Percentiles rank a stretch among this genome's conserved stretches.
Evolutionary conservation across 2,113 vertebrate species (phyloP).

Genomic region (Crotalus viridis): DNA sequence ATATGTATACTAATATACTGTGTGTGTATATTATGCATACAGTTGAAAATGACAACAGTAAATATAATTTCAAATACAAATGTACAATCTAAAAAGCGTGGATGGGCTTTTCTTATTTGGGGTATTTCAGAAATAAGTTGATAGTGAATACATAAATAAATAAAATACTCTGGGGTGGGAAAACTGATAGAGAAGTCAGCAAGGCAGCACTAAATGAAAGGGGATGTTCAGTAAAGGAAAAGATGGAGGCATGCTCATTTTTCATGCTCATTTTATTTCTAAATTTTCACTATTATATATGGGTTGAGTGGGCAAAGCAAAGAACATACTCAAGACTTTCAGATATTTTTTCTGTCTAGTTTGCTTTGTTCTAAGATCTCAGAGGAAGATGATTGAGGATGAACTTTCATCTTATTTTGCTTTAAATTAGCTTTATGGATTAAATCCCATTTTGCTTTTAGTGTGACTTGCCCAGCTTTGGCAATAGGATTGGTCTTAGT

Average conservation of each 20-base stretch:
- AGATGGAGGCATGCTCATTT: background rate
- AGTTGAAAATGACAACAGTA: background rate
- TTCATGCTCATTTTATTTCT: background rate
- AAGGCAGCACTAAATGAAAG: background rate
- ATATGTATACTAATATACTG: background rate
- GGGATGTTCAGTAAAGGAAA: background rate
- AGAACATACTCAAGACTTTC: background rate
- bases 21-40: background rate
- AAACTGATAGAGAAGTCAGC: background rate
- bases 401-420: background rate
- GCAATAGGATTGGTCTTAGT: conserved; percentile 7
- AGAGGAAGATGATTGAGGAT: background rate
- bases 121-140: background rate
- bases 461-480: background rate
- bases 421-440: background rate
- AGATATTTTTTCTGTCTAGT: background rate
- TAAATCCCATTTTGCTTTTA: conserved; percentile 11
- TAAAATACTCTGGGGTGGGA: background rate
- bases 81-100: background rate
- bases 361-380: background rate
- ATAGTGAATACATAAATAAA: background rate
- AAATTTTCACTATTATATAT: background rate
- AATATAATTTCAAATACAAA: background rate
- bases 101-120: background rate
- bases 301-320: background rate